Evolutionary conservation across 2,888 invertebrate species (phyloP).

Genomic region (Polylopha cassiicola): DNA sequence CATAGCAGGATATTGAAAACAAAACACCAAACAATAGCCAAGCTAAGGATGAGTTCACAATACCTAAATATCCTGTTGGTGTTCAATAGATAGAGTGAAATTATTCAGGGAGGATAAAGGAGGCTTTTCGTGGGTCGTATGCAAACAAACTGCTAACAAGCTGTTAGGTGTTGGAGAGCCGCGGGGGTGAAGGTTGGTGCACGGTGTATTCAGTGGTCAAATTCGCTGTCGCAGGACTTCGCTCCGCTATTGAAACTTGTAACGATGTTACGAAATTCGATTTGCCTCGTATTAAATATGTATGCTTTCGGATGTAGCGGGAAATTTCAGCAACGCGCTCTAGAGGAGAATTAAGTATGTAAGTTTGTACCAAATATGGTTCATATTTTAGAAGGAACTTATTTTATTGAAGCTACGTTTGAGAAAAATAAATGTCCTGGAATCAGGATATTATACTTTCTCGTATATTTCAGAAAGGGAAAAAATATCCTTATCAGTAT

Average conservation of each 20-base stretch:
- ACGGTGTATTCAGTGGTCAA: conserved; percentile 22
- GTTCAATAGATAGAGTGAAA: not conserved
- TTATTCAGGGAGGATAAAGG: not conserved
- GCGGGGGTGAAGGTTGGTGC: conserved; percentile 4
- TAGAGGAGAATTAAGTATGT: too few relatives aligned
- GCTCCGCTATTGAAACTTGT: conserved; percentile 31
- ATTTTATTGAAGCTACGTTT: too few relatives aligned
- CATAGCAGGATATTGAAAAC: too few relatives aligned
- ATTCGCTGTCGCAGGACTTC: conserved; percentile 35
- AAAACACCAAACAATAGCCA: too few relatives aligned
- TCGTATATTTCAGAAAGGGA: too few relatives aligned
- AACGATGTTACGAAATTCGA: conserved; percentile 47
- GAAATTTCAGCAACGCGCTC: conserved; percentile 17
- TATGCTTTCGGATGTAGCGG: conserved; percentile 14
- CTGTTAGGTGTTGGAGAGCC: conserved; percentile 29
- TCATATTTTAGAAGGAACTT: too few relatives aligned
- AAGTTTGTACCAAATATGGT: too few relatives aligned
- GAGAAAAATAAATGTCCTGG: too few relatives aligned
- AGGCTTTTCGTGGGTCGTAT: conserved; percentile 34
- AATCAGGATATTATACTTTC: too few relatives aligned
- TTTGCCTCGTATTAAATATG: conserved; percentile 29
- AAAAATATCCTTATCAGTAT: not conserved
- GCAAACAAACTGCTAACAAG: conserved; percentile 47
- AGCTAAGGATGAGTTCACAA: too few relatives aligned
- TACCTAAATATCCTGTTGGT: too few relatives aligned